Evolutionary conservation across 2,113 vertebrate genomes (phyloP).

Genomic region (Daphoenositta chrysoptera): DNA sequence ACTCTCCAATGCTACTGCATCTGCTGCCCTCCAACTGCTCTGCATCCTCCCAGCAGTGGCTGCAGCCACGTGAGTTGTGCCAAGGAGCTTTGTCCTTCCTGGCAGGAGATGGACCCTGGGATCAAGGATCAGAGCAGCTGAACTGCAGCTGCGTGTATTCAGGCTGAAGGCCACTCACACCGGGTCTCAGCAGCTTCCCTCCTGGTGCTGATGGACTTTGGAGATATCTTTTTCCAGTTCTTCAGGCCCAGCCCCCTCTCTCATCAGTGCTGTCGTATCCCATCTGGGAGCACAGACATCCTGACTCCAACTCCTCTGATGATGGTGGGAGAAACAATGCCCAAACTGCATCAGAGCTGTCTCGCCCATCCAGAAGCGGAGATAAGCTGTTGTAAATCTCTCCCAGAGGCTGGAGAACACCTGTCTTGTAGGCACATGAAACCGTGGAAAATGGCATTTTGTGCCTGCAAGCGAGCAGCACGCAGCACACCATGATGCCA

Average conservation of each 20-base stretch:
- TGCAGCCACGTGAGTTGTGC: not conserved
- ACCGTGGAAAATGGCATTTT: not conserved
- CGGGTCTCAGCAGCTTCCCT: not conserved
- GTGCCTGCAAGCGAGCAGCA: not conserved
- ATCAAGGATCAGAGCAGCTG: not conserved
- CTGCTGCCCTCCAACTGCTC: accelerated
- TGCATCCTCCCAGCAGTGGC: not conserved
- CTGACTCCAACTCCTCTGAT: not conserved
- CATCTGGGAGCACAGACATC: not conserved
- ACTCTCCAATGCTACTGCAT: not conserved
- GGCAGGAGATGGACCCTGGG: not conserved
- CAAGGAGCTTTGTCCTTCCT: not conserved
- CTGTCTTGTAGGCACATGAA: not conserved
- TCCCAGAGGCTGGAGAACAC: not conserved
- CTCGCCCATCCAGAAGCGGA: not conserved
- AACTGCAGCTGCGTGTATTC: accelerated
- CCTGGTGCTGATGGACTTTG: not conserved
- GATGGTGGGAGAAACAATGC: not conserved
- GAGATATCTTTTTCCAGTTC: not conserved
- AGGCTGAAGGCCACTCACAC: not conserved
- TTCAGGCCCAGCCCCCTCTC: not conserved
- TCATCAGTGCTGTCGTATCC: accelerated
- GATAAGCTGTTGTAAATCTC: not conserved
- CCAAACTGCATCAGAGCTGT: not conserved
- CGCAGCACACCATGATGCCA: accelerated